These are phyloP conservation scores for Tamandua tetradactyla DNA, from an alignment of 2,797 vertebrate genomes.

Conservation along the genomic window DNA sequence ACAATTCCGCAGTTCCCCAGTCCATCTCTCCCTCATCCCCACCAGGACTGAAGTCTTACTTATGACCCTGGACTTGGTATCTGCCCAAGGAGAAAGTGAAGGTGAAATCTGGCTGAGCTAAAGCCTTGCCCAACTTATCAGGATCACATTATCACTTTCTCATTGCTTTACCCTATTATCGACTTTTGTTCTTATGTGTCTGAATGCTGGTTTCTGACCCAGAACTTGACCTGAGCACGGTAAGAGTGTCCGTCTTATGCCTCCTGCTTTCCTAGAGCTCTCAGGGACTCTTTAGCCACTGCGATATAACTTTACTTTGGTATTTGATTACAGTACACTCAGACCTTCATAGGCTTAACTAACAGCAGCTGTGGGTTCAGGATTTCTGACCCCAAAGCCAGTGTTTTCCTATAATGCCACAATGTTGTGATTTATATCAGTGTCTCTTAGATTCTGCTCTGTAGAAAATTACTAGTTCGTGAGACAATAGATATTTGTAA, in stretches of 20 bases:
- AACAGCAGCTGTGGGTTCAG: not conserved
- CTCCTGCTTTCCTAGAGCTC: not conserved
- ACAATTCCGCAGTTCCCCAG: not conserved
- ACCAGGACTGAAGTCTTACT: not conserved
- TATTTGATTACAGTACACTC: not conserved
- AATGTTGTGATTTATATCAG: not conserved
- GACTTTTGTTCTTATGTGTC: not conserved
- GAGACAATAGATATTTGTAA: not conserved
- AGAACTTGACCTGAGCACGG: not conserved
- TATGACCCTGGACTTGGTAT: not conserved
- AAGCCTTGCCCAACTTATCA: not conserved
- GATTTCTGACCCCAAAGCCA: not conserved
- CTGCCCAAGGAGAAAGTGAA: not conserved
- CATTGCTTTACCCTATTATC: not conserved
- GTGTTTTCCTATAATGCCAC: not conserved
- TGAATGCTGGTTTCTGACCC: not conserved
- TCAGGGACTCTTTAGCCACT: not conserved
- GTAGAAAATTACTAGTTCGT: not conserved
- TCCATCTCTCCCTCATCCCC: no score
- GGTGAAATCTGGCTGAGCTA: not conserved
- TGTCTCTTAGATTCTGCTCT: not conserved
- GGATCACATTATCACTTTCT: not conserved
- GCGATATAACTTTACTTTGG: not conserved
- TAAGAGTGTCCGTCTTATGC: not conserved
- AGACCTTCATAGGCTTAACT: not conserved